These are phyloP conservation scores for Ophioninae sp. DNA, from an alignment of 2,888 invertebrate genomes.

Conservation along the genomic window DNA sequence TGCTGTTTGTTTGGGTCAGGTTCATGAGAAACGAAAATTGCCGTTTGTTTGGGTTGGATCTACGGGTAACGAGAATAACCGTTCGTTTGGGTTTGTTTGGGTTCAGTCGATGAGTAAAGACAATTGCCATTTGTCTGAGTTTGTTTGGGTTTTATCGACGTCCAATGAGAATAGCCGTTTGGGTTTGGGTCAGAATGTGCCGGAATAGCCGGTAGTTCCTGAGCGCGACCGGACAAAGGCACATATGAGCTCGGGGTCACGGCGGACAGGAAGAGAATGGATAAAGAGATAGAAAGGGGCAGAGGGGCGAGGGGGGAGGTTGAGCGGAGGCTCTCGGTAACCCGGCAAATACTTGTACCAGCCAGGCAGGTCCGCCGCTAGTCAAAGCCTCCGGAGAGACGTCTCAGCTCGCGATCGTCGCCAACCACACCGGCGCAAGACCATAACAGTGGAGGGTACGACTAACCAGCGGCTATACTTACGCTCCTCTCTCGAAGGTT, in stretches of 20 bases:
- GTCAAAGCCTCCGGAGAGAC: conserved; percentile 63
- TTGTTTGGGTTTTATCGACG: no score
- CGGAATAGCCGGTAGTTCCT: background rate
- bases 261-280: conserved; percentile 53
- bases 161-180: no score
- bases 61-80: no score
- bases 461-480: conserved; percentile 25
- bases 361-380: conserved; percentile 72
- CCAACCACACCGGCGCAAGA: conserved; percentile 11
- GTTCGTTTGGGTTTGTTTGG: no score
- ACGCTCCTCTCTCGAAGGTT: conserved; percentile 35
- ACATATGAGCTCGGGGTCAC: conserved; percentile 47
- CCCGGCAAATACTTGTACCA: conserved; percentile 75
- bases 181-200: background rate
- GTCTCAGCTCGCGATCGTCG: conserved; percentile 6
- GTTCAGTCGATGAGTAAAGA: no score
- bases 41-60: no score
- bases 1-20: no score
- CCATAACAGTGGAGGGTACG: conserved; percentile 26
- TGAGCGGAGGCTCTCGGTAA: conserved; percentile 63
- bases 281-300: conserved; percentile 28
- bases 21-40: no score
- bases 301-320: conserved; percentile 18
- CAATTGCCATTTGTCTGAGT: no score
- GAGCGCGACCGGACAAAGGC: conserved; percentile 60